A percentile compares a stretch with the other conserved stretches of the same genome.
These are phyloP conservation scores for Onthophagus taurus DNA, from an alignment of 1,140 invertebrate genomes.

Conservation along the genomic window DNA sequence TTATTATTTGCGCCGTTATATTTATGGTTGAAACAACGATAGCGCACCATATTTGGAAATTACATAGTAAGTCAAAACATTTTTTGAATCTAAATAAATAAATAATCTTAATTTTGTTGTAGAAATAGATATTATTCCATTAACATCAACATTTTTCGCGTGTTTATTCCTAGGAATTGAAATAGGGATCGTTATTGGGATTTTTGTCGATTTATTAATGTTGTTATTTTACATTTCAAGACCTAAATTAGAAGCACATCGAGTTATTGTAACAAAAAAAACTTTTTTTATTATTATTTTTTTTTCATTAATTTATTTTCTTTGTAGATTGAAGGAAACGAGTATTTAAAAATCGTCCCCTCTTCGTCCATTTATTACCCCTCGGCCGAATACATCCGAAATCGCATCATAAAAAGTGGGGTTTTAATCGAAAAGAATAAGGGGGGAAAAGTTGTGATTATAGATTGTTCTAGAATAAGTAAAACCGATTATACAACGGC, in stretches of 20 bases:
- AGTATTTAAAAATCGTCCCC: conserved; percentile 45
- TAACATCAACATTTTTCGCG: conserved; percentile 59
- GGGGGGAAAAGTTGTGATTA: conserved; percentile 34
- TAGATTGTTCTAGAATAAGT: conserved; percentile 46
- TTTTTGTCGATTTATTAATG: conserved; percentile 64
- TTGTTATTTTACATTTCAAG: conserved; percentile 71
- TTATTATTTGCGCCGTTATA: conserved; percentile 60
- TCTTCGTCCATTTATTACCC: conserved; percentile 51
- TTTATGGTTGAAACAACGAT: conserved; percentile 58
- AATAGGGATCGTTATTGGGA: conserved; percentile 73
- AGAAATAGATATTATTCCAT: conserved; percentile 71
- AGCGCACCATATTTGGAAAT: conserved; percentile 51
- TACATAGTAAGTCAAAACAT: conserved; percentile 44
- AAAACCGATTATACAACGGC: conserved; percentile 48
- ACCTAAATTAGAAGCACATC: conserved; percentile 54
- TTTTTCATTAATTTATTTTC: not conserved
- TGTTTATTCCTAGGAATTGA: conserved; percentile 70
- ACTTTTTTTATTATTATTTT: not conserved
- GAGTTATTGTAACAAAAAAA: conserved; percentile 17
- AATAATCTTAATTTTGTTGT: conserved; percentile 21
- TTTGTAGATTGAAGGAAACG: conserved; percentile 7
- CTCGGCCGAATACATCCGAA: conserved; percentile 49
- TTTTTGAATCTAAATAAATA: conserved; percentile 1
- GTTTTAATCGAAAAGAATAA: conserved; percentile 22
- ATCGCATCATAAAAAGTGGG: conserved; percentile 43